phyloP scores from a whole-genome alignment of 2,113 vertebrate species.

The Petaurus breviceps region DNA sequence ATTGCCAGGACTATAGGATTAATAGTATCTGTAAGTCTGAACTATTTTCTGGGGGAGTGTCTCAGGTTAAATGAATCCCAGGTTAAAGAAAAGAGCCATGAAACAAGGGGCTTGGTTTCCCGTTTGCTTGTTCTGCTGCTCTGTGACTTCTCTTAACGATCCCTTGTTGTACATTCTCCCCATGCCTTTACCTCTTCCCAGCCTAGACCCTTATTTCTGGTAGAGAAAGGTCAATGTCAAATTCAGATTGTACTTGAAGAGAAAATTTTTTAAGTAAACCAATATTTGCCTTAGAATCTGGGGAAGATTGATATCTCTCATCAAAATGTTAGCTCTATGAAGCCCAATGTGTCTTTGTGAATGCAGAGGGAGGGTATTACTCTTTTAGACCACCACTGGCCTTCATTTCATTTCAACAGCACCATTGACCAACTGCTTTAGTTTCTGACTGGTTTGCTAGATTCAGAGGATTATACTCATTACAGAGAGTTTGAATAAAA shows the following conservation, averaged over 20 bases:
- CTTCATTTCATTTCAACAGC: background rate
- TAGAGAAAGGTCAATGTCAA: background rate
- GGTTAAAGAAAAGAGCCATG: background rate
- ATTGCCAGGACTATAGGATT: slow-evolving; percentile 41
- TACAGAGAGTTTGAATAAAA: background rate
- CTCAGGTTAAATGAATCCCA: background rate
- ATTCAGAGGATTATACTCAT: background rate
- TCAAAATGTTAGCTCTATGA: background rate
- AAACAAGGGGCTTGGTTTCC: background rate
- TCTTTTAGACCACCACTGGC: background rate
- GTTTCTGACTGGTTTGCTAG: background rate
- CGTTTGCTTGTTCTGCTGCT: background rate
- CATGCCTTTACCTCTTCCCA: background rate
- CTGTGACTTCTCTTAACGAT: background rate
- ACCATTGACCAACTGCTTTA: background rate
- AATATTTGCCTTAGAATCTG: slow-evolving; percentile 2
- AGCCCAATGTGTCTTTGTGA: background rate
- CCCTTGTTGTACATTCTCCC: background rate
- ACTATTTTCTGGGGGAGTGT: slow-evolving; percentile 37
- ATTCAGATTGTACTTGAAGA: background rate
- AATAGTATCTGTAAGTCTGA: slow-evolving; percentile 54
- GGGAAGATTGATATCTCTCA: background rate
- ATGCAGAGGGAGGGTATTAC: background rate
- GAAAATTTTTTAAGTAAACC: background rate
- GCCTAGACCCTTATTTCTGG: background rate